Base-by-base conservation (phyloP, 2,113 vertebrate genomes). In the Apus apus region DNA sequence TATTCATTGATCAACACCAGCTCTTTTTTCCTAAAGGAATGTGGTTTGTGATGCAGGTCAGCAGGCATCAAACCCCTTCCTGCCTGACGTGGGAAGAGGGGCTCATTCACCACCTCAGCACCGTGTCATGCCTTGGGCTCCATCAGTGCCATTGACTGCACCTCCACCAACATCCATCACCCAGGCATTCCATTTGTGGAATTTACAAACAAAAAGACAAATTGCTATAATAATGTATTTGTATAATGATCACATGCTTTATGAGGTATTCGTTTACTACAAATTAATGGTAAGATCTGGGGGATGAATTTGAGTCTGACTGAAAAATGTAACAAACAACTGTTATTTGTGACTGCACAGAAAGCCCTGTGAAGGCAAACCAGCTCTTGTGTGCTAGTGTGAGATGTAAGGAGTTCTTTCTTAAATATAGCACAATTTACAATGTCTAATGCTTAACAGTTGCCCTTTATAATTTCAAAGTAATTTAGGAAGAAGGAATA, bases 151-250 rank as follows among this genome's bases (percentile, higher is more conserved):
- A 71, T 57, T 8, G 20, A 72, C 71, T 40, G n/a, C 43, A 23
- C 4, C 67, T 27, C 88, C 72, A 76, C 30, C 76, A 94, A 75
- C 58, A 36, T 84, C 78, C 76, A 73, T 67, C 43, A 81, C 27
- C 26, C 67, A 72, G 83, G 94, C 53, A 83, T 46, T 50, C 30
- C 22, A 27, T 23, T 58, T 45, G 60, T 30, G 48, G 65, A 76
- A 78, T 90, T 92, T 50, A 68, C 78, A 92, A 95, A 89, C 58
- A 89, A 58, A 91, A 72, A 91, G 77, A 90, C 36, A 96, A 94
- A 95, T 25, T 32, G 66, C 84, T 84, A 7, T 15, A 84, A 83
- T 43, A 75, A 62, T 27, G 51, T 62, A 75, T 94, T 73, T 85
- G 32, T 66, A 75, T 25, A 78, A 89, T 32, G 38, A 64, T 45